Evolutionary conservation across 2,113 vertebrate genomes (phyloP), one percentile per base, ranked within the genome.

Genomic region (Chaetura pelagica): DNA sequence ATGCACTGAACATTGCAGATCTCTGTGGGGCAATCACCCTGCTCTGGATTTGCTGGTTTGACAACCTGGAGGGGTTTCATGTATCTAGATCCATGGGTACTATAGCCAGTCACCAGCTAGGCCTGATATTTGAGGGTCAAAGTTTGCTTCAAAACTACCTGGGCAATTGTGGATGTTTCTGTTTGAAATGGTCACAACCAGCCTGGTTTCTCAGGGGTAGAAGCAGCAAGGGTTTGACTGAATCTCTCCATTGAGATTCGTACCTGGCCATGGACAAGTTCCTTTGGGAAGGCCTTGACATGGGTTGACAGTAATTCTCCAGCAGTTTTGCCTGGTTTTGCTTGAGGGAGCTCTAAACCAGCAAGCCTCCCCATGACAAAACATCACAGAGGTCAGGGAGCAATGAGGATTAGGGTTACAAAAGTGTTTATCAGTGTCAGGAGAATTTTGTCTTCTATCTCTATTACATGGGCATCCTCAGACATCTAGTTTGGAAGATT

Each of bases 381-480:
- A 46, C 49, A 95, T 48, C 79, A 77, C 76, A 93, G 85, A 90
- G 88, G 90, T 96, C 94, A 84, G 5, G 2, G 88, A 94, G 58
- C 68, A 96, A 90, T 80, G 83, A 94, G 83, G 79, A 92, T 96
- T 88, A 93, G 40, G n/a, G 64, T 96, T 96, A 93, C 79, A 93
- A 68, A 90, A 21, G 67, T 90, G 64, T 75, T 93, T 84, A 75
- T 85, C 34, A 35, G 79, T 91, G 88, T 92, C 94, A 93, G 64
- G 61, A 74, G 17, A 93, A 84, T 90, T 94, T 88, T 15, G 17
- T 77, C 85, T 77, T 71, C 68, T 52, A 61, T 44, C 24, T 67
- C 44, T 88, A 74, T 75, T 74, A 68, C 19, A 67, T 54, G 44
- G 27, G 44, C 80, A 54, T 75, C 88, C 48, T 67, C 58, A 75